Evolutionary conservation across 53 echinoderm and acorn worm genomes (phyloP).

Genomic region (Astropecten irregularis): DNA sequence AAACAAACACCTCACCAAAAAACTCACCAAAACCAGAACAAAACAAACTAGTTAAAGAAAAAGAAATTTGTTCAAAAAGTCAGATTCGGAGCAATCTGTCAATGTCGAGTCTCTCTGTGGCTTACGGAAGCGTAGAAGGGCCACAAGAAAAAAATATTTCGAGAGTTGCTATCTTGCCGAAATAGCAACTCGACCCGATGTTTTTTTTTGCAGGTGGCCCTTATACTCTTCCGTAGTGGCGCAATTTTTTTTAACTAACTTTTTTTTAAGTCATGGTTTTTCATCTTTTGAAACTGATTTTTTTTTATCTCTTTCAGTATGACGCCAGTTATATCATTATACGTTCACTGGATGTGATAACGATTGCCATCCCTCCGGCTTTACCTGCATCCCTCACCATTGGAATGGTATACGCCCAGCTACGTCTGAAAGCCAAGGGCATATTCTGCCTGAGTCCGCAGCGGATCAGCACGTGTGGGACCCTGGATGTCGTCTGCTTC

Average conservation of each 20-base stretch:
- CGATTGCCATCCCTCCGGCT: constrained; percentile 87
- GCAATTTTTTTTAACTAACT: neutral
- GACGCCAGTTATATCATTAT: constrained; percentile 59
- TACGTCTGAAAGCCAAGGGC: constrained; percentile 75
- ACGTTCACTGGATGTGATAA: constrained; percentile 86
- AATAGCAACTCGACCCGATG: no score
- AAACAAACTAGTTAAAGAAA: no score
- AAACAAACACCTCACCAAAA: no score
- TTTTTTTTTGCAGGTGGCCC: no score
- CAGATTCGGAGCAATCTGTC: no score
- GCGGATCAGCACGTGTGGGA: constrained; percentile 90
- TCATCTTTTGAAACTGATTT: neutral
- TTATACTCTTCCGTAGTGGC: no score
- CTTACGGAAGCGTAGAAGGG: no score
- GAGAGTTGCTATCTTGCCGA: no score
- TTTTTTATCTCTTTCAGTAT: constrained; percentile 43
- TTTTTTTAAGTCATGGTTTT: neutral
- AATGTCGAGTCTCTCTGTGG: no score
- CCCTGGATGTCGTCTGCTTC: constrained; percentile 89
- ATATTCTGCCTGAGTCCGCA: constrained; percentile 96
- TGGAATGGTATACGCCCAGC: constrained; percentile 90
- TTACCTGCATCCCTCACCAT: constrained; percentile 91
- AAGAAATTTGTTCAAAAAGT: no score
- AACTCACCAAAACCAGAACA: no score
- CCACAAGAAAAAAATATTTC: no score